A percentile compares a stretch with the other conserved stretches of the same genome.
Conservation (phyloP, 2,888 invertebrate genomes). For the Opisthograptis luteolata region DNA sequence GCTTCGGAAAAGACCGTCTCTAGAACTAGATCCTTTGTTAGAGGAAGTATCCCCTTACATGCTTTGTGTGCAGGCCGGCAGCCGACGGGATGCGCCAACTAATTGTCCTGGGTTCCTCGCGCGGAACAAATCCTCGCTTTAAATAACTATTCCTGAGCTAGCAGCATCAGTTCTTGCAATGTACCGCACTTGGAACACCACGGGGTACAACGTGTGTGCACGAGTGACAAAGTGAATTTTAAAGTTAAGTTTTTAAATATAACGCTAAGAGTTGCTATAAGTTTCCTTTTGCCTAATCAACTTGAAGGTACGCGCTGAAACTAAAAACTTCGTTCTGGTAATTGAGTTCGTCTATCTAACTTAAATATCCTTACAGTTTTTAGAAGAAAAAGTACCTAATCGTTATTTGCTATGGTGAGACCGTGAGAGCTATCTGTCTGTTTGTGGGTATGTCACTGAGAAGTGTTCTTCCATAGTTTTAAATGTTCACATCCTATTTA, state of each 20-base stretch:
- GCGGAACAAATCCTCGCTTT: slow-evolving; percentile 71
- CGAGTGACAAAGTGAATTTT: slow-evolving; percentile 39
- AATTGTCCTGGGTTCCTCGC: slow-evolving; percentile 69
- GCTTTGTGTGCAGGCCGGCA: slow-evolving; percentile 68
- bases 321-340: slow-evolving; percentile 2
- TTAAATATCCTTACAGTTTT: too few relatives aligned
- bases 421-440: too few relatives aligned
- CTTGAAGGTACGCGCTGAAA: slow-evolving; percentile 1
- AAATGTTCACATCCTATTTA: too few relatives aligned
- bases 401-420: too few relatives aligned
- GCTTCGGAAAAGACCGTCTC: slow-evolving; percentile 56
- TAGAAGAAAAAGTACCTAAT: too few relatives aligned
- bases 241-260: slow-evolving; percentile 3
- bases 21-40: slow-evolving; percentile 72
- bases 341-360: too few relatives aligned
- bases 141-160: slow-evolving; percentile 68
- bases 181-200: slow-evolving; percentile 43
- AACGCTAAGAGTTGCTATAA: background rate
- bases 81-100: slow-evolving; percentile 68
- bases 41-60: slow-evolving; percentile 80
- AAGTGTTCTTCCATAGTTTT: too few relatives aligned
- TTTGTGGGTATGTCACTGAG: too few relatives aligned
- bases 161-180: slow-evolving; percentile 61
- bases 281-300: slow-evolving; percentile 7
- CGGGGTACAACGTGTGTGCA: slow-evolving; percentile 34